These are phyloP conservation scores for Lates calcarifer DNA, from an alignment of 2,113 vertebrate species.

Conservation along the genomic window DNA sequence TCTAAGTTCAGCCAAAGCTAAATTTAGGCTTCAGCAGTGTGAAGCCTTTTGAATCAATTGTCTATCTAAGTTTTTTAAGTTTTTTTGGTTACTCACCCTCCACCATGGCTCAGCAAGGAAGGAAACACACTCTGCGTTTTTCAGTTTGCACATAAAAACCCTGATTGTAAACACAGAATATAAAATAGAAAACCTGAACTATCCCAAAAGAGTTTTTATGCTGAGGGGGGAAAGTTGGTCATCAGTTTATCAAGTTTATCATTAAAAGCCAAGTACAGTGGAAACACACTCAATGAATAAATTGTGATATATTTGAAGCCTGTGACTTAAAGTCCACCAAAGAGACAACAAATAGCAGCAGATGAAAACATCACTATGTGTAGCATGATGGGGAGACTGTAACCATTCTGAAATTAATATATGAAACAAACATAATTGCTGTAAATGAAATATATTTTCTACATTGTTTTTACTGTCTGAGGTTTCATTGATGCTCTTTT, in stretches of 20 bases:
- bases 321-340: background rate
- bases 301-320: background rate
- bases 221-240: no score
- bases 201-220: background rate
- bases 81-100: background rate
- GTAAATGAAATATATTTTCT: background rate
- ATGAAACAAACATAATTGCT: background rate
- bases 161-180: background rate
- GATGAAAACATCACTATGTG: background rate
- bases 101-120: background rate
- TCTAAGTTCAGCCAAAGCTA: background rate
- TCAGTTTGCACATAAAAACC: background rate
- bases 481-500: background rate
- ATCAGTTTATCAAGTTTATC: no score
- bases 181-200: background rate
- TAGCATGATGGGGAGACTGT: background rate
- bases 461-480: background rate
- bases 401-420: background rate
- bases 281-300: background rate
- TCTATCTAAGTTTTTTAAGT: no score
- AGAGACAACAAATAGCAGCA: background rate
- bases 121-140: background rate
- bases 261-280: background rate
- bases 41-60: background rate
- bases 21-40: background rate